Evolutionary conservation across 2,888 invertebrate species (phyloP), one percentile per base, ranked within the genome.

Genomic region (Seira ritae): DNA sequence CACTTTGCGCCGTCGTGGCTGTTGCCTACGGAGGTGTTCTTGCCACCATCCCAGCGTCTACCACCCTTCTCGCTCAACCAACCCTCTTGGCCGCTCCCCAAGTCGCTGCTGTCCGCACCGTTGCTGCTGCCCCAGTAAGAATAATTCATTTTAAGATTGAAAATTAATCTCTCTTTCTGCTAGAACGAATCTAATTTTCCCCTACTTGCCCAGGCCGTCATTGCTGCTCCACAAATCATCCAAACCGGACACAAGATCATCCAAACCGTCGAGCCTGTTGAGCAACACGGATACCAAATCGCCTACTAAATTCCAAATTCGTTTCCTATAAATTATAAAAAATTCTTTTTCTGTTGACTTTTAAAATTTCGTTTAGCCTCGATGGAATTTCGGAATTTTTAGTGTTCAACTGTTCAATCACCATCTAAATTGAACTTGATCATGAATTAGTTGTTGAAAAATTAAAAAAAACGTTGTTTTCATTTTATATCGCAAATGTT

Each of bases 221-320:
- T 71, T 71, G 84, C 66, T 69, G 80, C 77, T 37, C 42, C 73
- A 31, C 66, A 20, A 70, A 24, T 84, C 31, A 84, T 85, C 85
- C 60, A 76, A 76, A 84, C 88, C 71, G 89, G 86, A 73, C 73
- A 80, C 72, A 88, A 86, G 84, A 83, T 89, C 22, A 85, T 82
- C 79, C 84, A 84, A 46, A 85, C 85, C 73, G 77, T 81, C 80
- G 88, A 88, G 71, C 89, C 89, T 24, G 89, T 89, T 79, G 89
- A 89, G 71, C 89, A 89, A 87, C 89, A 89, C 86, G 89, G 89
- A 88, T 89, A 89, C 88, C 80, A 84, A 77, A 89, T 89, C 73
- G 89, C 86, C 66, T 88, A 88, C 46, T 88, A 87, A 86, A 85
- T 80, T 69, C 55, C 23, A 24, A 78, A 20, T 4, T 68, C 24